These are phyloP conservation scores for Saccostrea cuccullata DNA, from an alignment of 1,140 invertebrate genomes.

Conservation along the genomic window DNA sequence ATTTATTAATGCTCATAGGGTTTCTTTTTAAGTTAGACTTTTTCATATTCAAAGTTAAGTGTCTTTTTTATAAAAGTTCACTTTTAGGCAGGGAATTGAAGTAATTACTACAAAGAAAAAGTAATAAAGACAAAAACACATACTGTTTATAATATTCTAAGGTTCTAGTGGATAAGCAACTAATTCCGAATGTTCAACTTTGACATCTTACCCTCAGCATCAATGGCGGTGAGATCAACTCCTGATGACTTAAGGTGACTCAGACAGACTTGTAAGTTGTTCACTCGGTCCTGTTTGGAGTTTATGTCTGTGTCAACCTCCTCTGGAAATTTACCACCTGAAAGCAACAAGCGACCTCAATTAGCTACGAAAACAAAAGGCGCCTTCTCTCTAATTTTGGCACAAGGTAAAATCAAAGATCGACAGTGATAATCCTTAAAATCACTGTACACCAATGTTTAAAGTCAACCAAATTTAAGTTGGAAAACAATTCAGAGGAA, in stretches of 20 bases:
- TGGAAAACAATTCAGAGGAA: neutral
- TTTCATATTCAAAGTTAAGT: too few species aligned
- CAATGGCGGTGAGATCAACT: slow-evolving; percentile 36
- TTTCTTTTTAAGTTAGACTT: too few species aligned
- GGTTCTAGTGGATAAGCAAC: neutral
- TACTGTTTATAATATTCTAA: neutral
- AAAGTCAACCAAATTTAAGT: slow-evolving; percentile 25
- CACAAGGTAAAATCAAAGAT: slow-evolving; percentile 16
- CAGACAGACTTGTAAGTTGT: slow-evolving; percentile 29
- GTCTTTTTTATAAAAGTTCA: neutral
- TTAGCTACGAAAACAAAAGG: slow-evolving; percentile 5
- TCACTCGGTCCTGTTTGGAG: slow-evolving; percentile 3
- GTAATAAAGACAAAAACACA: neutral
- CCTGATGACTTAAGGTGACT: slow-evolving; percentile 19
- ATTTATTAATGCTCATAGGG: neutral
- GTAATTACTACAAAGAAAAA: neutral
- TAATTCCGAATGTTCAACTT: neutral
- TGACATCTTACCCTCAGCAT: slow-evolving; percentile 34
- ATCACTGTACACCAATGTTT: slow-evolving; percentile 11
- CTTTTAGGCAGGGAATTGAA: neutral
- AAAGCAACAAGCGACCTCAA: slow-evolving; percentile 5
- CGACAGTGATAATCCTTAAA: slow-evolving; percentile 5
- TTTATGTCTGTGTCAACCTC: slow-evolving; percentile 36
- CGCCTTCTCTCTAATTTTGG: neutral
- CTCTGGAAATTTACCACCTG: neutral